Base-by-base conservation (phyloP, 2,888 invertebrate species). In the Pterostichus niger region DNA sequence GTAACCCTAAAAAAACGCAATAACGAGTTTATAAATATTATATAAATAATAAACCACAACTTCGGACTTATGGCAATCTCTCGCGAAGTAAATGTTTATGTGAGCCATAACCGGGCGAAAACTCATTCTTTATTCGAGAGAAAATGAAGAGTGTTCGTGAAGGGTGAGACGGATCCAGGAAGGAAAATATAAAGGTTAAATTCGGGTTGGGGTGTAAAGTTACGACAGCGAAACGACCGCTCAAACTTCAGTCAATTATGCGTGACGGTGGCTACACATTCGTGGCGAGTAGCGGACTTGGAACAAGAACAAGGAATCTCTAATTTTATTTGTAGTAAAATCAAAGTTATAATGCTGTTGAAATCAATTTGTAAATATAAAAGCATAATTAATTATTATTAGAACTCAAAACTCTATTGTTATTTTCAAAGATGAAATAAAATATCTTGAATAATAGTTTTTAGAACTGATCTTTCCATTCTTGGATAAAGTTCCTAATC, bases 221-320 rank as follows among this genome's bases (percentile, higher is more conserved):
- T 71, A 71, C 59, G 24, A 24, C 54, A 6, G 9, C 54, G 15
- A 56, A 56, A 56, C 64, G 68, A 71, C 68, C 68, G n/a, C 11
- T 40, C 4, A 71, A 44, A 40, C 68, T 44, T 44, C 17, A 71
- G 40, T 44, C 68, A 71, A 71, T 71, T 71, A 44, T 71, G 68
- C 68, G 64, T 64, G 64, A 17, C 1, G 24, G 24, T 24, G 24
- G 24, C 3, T 24, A 24, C 24, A 24, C 24, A 24, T 24, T 24
- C 24, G 24, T 24, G 24, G 24, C 24, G 24, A 24, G 24, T 24
- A 24, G 24, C 24, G 24, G 3, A 1, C 24, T n/a, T n/a, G n/a
- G 3, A 24, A 24, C 24, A 24, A 40, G 6, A 40, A 9, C 44
- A 1, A 56, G 17, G 2, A 6, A 44, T 17, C 11, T 11, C 13